Evolutionary conservation across 2,113 vertebrate species (phyloP).

Genomic region (Coreoperca whiteheadi): DNA sequence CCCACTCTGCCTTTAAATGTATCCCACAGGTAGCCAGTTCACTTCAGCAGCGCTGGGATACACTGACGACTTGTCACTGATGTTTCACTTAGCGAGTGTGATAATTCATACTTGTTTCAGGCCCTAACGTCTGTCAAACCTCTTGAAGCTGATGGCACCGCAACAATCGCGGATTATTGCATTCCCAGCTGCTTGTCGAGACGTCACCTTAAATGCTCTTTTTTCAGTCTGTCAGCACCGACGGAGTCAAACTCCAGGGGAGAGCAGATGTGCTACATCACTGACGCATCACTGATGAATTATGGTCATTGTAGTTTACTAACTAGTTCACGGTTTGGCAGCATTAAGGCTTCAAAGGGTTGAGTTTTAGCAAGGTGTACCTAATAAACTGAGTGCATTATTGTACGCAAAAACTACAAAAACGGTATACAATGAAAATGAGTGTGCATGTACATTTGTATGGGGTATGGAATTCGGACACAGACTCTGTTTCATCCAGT

Average conservation of each 20-base stretch:
- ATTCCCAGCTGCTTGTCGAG: slow-evolving; percentile 60
- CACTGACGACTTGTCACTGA: slow-evolving; percentile 10
- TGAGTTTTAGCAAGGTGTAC: neutral
- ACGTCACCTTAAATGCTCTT: slow-evolving; percentile 10
- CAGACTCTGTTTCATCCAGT: neutral
- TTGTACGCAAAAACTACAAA: neutral
- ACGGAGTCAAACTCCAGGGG: slow-evolving; percentile 29
- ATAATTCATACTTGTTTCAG: slow-evolving; percentile 12
- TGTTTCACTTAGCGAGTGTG: slow-evolving; percentile 31
- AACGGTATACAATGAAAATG: neutral
- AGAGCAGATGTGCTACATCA: slow-evolving; percentile 57
- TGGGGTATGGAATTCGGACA: neutral
- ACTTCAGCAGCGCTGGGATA: slow-evolving; percentile 18
- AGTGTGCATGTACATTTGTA: neutral
- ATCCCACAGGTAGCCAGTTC: slow-evolving; percentile 36
- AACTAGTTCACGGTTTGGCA: neutral
- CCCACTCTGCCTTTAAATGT: slow-evolving; percentile 12
- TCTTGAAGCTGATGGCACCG: slow-evolving; percentile 37
- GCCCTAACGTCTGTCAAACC: slow-evolving; percentile 30
- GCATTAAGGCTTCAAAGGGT: slow-evolving; percentile 13
- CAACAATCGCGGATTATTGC: slow-evolving; percentile 46
- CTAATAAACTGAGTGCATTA: neutral
- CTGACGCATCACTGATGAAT: slow-evolving; percentile 42
- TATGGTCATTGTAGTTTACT: slow-evolving; percentile 37
- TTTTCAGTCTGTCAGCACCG: slow-evolving; percentile 30